A percentile compares a stretch with the other conserved stretches of the same genome.
These are phyloP conservation scores for Chesias legatella DNA, from an alignment of 2,888 invertebrate species.

Conservation along the genomic window DNA sequence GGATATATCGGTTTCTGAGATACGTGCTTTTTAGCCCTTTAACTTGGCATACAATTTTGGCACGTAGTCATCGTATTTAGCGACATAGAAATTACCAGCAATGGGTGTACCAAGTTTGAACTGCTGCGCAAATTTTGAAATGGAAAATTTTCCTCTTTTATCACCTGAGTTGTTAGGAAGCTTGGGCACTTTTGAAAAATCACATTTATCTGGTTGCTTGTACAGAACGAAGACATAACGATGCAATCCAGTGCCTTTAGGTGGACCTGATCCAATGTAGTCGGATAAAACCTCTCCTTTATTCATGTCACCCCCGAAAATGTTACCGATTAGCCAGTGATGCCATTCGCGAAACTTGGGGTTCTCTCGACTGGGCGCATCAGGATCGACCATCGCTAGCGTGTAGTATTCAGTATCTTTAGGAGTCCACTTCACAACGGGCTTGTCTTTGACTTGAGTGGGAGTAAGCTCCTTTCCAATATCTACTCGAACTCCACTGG, in stretches of 20 bases:
- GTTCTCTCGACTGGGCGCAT: conserved; percentile 86
- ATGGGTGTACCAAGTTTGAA: conserved; percentile 80
- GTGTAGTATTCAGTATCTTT: conserved; percentile 83
- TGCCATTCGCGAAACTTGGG: conserved; percentile 87
- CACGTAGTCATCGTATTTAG: conserved; percentile 82
- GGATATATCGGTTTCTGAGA: conserved; percentile 31
- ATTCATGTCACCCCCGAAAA: conserved; percentile 81
- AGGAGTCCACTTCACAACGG: conserved; percentile 83
- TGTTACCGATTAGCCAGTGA: conserved; percentile 89
- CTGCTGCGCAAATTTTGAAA: conserved; percentile 79
- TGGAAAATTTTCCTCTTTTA: conserved; percentile 79
- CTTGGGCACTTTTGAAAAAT: conserved; percentile 60
- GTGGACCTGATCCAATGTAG: conserved; percentile 85
- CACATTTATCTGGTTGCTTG: conserved; percentile 78
- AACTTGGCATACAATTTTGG: conserved; percentile 66
- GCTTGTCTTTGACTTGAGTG: conserved; percentile 85
- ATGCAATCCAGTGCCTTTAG: conserved; percentile 85
- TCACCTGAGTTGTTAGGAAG: conserved; percentile 71
- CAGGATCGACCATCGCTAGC: conserved; percentile 84
- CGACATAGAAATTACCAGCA: conserved; percentile 82
- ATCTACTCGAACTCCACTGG: conserved; percentile 68
- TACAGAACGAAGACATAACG: conserved; percentile 85
- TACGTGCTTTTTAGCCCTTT: conserved; percentile 44
- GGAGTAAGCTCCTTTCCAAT: conserved; percentile 86
- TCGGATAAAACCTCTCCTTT: conserved; percentile 83